Evolutionary conservation across 2,113 vertebrate genomes (phyloP).

Genomic region (Callospermophilus lateralis): DNA sequence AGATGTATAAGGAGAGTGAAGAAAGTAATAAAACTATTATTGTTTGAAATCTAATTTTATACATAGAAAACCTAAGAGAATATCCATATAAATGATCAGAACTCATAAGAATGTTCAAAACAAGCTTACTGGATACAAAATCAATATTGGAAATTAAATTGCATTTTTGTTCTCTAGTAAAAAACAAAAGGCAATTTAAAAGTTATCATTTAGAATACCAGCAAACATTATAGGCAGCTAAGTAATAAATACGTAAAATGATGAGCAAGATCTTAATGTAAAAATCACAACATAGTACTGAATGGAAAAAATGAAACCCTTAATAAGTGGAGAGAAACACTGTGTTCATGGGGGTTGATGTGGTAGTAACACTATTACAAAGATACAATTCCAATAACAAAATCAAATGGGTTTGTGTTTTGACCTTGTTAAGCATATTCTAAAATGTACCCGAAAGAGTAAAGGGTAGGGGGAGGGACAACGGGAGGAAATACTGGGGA

Average conservation of each 20-base stretch:
- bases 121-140: slow-evolving; percentile 18
- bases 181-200: background rate
- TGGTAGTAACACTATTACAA: background rate
- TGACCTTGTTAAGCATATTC: background rate
- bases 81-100: slow-evolving; percentile 13
- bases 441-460: background rate
- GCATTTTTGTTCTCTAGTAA: background rate
- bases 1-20: background rate
- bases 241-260: background rate
- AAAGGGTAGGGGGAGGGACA: background rate
- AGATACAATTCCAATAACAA: background rate
- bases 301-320: background rate
- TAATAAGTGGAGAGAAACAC: background rate
- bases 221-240: background rate
- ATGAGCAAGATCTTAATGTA: background rate
- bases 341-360: background rate
- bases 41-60: slow-evolving; percentile 59
- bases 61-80: slow-evolving; percentile 44
- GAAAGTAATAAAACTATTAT: background rate
- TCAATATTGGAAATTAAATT: slow-evolving; percentile 51
- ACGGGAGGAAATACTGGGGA: no score
- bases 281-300: background rate
- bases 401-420: background rate
- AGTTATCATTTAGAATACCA: slow-evolving; percentile 35
- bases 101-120: background rate